phyloP scores from a whole-genome alignment of 2,113 vertebrate species.

The Pterocles orientalis region DNA sequence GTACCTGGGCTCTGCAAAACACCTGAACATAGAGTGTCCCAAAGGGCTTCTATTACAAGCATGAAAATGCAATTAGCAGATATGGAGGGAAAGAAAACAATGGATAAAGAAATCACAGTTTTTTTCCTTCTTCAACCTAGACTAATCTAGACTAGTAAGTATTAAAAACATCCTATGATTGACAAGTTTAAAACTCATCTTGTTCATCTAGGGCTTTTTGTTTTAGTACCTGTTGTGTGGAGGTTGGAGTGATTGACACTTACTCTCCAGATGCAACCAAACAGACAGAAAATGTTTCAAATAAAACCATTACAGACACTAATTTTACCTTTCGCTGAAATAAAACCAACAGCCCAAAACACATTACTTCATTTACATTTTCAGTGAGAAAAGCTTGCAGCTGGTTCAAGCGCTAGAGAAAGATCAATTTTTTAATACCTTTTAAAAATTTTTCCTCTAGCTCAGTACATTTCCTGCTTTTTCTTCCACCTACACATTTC shows the following conservation, averaged over 20 bases:
- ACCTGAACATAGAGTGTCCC: neutral
- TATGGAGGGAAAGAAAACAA: neutral
- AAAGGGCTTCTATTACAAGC: neutral
- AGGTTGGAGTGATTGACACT: neutral
- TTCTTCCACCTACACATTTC: neutral
- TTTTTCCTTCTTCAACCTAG: neutral
- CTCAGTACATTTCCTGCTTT: neutral
- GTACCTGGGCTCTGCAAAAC: neutral
- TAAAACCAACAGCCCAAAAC: neutral
- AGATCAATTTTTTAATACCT: neutral
- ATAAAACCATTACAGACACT: neutral
- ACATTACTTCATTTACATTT: neutral
- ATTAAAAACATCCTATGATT: neutral
- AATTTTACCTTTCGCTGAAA: neutral
- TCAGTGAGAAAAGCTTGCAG: neutral
- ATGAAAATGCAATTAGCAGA: neutral
- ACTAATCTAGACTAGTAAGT: neutral
- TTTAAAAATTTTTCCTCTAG: neutral
- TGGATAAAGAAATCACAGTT: neutral
- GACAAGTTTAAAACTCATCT: neutral
- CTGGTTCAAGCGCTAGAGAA: neutral
- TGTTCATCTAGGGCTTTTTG: neutral
- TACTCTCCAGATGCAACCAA: neutral
- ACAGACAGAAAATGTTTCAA: neutral
- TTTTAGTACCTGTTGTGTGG: neutral